Percentiles rank a stretch among this genome's conserved stretches.
phyloP scores from a whole-genome alignment of 2,113 vertebrate genomes.

The Ptilorrhoa leucosticta region DNA sequence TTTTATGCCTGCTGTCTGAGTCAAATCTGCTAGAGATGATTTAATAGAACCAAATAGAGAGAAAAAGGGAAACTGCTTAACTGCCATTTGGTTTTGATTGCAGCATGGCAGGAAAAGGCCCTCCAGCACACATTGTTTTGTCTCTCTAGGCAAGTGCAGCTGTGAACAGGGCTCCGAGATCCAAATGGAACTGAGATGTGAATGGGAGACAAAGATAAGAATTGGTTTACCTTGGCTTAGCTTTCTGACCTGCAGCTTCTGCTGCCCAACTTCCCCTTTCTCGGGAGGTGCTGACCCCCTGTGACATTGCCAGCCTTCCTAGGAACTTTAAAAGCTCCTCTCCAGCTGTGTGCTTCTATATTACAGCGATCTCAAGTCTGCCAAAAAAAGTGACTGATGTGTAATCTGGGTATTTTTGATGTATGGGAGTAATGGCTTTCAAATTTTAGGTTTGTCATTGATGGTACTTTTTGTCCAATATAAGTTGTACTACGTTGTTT shows the following conservation, averaged over 20 bases:
- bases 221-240: neutral
- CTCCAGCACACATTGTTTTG: neutral
- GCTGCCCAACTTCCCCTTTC: neutral
- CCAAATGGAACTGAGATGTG: neutral
- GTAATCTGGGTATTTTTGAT: neutral
- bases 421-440: neutral
- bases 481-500: neutral
- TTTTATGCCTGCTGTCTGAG: neutral
- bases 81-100: neutral
- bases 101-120: neutral
- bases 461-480: neutral
- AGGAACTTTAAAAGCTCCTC: neutral
- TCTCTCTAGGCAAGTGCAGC: neutral
- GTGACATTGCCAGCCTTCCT: neutral
- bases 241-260: neutral
- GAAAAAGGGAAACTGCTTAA: neutral
- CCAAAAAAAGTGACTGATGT: neutral
- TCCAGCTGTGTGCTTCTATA: neutral
- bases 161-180: neutral
- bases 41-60: neutral
- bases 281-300: rapidly evolving
- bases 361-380: neutral
- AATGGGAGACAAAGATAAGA: neutral
- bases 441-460: neutral
- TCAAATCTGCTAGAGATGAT: neutral